Evolutionary conservation across 2,888 invertebrate species (phyloP).

Genomic region (Drosophila picticornis): DNA sequence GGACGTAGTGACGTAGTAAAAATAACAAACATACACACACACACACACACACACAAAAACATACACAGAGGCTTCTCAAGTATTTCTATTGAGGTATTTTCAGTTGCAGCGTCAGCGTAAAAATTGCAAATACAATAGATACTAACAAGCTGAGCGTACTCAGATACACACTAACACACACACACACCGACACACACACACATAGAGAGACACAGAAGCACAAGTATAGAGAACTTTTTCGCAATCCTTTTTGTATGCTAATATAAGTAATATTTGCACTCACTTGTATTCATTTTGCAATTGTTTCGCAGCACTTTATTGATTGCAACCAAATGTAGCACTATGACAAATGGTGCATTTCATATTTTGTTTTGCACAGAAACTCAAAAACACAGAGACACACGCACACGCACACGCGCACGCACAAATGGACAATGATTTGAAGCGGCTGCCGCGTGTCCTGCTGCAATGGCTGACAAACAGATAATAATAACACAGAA

Average conservation of each 20-base stretch:
- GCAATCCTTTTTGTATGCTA: slow-evolving; percentile 12
- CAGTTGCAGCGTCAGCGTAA: slow-evolving; percentile 73
- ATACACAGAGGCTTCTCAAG: slow-evolving; percentile 42
- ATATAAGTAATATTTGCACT: slow-evolving; percentile 35
- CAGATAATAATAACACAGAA: slow-evolving; percentile 64
- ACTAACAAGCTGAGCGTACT: slow-evolving; percentile 58
- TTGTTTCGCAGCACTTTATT: slow-evolving; percentile 51
- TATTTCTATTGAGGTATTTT: slow-evolving; percentile 62
- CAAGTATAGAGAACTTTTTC: slow-evolving; percentile 59
- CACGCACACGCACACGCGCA: slow-evolving; percentile 1
- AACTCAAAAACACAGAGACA: slow-evolving; percentile 1
- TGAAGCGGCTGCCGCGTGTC: slow-evolving; percentile 46
- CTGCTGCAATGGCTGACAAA: slow-evolving; percentile 64
- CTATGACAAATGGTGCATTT: slow-evolving; percentile 21
- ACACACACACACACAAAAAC: slow-evolving; percentile 23
- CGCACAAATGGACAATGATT: slow-evolving; percentile 1
- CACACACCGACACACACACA: slow-evolving; percentile 19
- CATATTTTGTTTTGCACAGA: slow-evolving; percentile 25
- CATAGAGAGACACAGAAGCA: slow-evolving; percentile 14
- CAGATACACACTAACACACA: slow-evolving; percentile 38
- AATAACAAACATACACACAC: slow-evolving; percentile 23
- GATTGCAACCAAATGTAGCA: slow-evolving; percentile 61
- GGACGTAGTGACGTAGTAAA: slow-evolving; percentile 66
- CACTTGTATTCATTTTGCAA: slow-evolving; percentile 46
- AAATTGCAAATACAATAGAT: slow-evolving; percentile 69